Conservation (phyloP, 1,140 invertebrate genomes). For the Choristoneura fumiferana region DNA sequence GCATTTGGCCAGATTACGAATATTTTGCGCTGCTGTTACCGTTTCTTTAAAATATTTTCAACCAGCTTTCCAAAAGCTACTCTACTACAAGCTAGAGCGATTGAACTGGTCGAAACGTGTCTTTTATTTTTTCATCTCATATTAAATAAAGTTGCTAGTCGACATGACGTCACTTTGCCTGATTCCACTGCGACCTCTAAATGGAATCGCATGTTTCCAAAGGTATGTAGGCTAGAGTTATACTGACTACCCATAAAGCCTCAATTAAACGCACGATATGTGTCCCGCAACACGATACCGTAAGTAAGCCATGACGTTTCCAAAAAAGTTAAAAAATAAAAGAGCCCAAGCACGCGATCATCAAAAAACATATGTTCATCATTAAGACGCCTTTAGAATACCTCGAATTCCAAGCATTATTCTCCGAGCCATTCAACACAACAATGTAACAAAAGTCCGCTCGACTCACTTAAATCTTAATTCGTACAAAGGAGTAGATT, state of each 20-base stretch:
- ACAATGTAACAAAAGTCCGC: conserved; percentile 51
- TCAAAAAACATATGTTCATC: conserved; percentile 58
- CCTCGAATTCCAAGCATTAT: conserved; percentile 63
- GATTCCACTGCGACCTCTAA: too few species aligned
- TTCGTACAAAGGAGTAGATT: conserved; percentile 74
- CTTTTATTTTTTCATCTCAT: too few species aligned
- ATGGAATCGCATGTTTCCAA: too few species aligned
- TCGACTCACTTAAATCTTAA: conserved; percentile 77
- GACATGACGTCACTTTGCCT: too few species aligned
- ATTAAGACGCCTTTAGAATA: conserved; percentile 61
- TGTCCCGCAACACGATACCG: conserved; percentile 6
- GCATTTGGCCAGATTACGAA: too few species aligned
- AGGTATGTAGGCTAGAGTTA: too few species aligned
- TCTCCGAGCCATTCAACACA: conserved; percentile 47
- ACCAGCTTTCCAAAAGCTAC: too few species aligned
- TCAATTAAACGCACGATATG: background rate
- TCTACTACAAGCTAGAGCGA: too few species aligned
- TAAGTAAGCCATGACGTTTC: conserved; percentile 14
- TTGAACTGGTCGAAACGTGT: too few species aligned
- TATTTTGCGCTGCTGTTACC: too few species aligned
- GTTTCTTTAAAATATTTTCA: too few species aligned
- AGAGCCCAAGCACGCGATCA: conserved; percentile 49
- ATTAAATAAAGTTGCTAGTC: too few species aligned
- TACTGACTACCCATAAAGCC: background rate
- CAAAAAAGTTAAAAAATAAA: conserved; percentile 26